These are phyloP conservation scores for Drosophila pegasa DNA, from an alignment of 2,888 invertebrate species.

Conservation along the genomic window DNA sequence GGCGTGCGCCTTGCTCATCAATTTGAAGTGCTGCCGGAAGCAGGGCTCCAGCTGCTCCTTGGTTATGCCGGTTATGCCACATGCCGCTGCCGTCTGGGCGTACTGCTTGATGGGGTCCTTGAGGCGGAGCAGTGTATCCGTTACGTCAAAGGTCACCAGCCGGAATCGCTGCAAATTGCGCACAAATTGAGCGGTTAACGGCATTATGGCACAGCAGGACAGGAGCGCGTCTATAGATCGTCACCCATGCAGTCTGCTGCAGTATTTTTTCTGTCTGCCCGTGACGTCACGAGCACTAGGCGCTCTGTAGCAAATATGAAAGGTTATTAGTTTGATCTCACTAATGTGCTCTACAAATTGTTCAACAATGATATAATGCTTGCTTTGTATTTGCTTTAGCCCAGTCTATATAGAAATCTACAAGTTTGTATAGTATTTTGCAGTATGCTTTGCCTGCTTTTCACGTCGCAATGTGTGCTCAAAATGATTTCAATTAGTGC, in stretches of 20 bases:
- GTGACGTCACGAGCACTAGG: slow-evolving; percentile 27
- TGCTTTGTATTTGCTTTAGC: not conserved
- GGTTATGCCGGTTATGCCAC: slow-evolving; percentile 86
- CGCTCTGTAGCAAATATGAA: not conserved
- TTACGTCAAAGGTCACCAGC: slow-evolving; percentile 94
- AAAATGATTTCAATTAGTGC: not conserved
- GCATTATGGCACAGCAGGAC: slow-evolving; percentile 55
- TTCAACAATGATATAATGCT: not conserved
- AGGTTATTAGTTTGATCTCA: not conserved
- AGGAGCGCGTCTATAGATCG: slow-evolving; percentile 8
- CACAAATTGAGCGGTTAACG: slow-evolving; percentile 61
- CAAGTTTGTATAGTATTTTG: not conserved
- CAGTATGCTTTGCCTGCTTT: not conserved
- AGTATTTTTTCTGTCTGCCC: not conserved
- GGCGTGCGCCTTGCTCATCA: slow-evolving; percentile 88
- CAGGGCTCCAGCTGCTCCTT: slow-evolving; percentile 83
- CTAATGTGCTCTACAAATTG: not conserved
- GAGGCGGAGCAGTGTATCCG: slow-evolving; percentile 93
- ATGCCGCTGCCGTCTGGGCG: slow-evolving; percentile 87
- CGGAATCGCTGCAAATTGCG: slow-evolving; percentile 82
- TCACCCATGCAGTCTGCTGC: not conserved
- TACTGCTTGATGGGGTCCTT: slow-evolving; percentile 89
- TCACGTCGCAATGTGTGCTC: not conserved
- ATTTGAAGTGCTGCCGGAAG: slow-evolving; percentile 88
- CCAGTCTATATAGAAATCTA: not conserved